Evolutionary conservation across 2,113 vertebrate species (phyloP), one percentile per base, ranked within the genome.

Genomic region (Pollimyrus isidori): DNA sequence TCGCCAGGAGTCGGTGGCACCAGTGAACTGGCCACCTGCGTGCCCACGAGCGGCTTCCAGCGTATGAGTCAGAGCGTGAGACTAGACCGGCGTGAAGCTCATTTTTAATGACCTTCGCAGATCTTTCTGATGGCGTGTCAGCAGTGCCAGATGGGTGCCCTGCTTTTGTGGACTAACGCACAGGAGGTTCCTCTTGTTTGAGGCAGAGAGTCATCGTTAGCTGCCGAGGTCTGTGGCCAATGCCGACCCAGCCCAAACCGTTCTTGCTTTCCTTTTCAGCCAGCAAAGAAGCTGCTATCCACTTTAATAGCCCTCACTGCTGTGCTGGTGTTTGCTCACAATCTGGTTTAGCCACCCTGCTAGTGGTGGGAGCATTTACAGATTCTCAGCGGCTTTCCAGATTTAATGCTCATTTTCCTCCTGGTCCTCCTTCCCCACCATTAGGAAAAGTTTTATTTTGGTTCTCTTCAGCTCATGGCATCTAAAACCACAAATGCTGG

Each of bases 341-440:
- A 35, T 76, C 73, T 19, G 15, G 13, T 17, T 56, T 13, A 53
- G 48, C 85, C 48, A 53, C 49, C 50, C 19, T 53, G 50, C 85
- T n/a, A 39, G 15, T 53, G 26, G n/a, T 86, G 10, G 15, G 30
- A 39, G 85, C 85, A 30, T 87, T 53, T 39, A 53, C n/a, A 53
- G n/a, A 6, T 46, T 84, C 42, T 56, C 30, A 26, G 50, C 56
- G 26, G 85, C 85, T 87, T 87, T 87, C 49, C 30, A 26, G n/a
- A 86, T 87, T 52, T 87, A 53, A 39, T 84, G 53, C 88, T 46
- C 42, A 62, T 90, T 91, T 91, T 90, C 85, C 76, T 9, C 90
- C 89, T 23, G 30, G 62, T 45, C 62, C 58, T 89, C 39, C 7
- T 49, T 76, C 82, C 82, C 58, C 42, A 53, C 56, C 26, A 26